These are phyloP conservation scores for Rhopalosiphum nymphaeae DNA, from an alignment of 2,888 invertebrate species.

Conservation along the genomic window DNA sequence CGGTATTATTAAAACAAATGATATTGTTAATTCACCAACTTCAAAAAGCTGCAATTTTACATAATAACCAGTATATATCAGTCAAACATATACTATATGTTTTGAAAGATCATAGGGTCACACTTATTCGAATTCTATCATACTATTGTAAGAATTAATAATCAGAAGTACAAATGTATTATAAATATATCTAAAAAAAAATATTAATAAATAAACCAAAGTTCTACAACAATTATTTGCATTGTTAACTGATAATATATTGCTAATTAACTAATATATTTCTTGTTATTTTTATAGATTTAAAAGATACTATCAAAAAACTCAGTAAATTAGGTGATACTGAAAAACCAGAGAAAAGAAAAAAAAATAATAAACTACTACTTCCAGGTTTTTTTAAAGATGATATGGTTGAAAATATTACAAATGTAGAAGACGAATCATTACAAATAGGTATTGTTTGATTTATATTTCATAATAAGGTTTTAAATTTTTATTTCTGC, in stretches of 20 bases:
- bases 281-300: slow-evolving; percentile 11
- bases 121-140: neutral
- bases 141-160: slow-evolving; percentile 14
- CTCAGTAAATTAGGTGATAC: neutral
- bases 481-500: neutral
- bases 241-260: neutral
- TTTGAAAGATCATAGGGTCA: neutral
- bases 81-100: slow-evolving; percentile 12
- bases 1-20: neutral
- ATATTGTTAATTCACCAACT: neutral
- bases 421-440: neutral
- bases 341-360: neutral
- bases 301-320: neutral
- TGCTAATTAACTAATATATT: neutral
- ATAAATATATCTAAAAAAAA: neutral
- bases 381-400: neutral
- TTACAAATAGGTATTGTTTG: neutral
- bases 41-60: neutral
- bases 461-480: neutral
- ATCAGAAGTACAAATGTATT: neutral
- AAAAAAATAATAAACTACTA: neutral
- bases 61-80: neutral
- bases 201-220: neutral
- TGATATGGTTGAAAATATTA: neutral
- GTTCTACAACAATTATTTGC: too few relatives aligned